A percentile compares a stretch with the other conserved stretches of the same genome.
phyloP scores from a whole-genome alignment of 37 sponge, comb jelly and placozoan genomes.

The Spongilla lacustris region DNA sequence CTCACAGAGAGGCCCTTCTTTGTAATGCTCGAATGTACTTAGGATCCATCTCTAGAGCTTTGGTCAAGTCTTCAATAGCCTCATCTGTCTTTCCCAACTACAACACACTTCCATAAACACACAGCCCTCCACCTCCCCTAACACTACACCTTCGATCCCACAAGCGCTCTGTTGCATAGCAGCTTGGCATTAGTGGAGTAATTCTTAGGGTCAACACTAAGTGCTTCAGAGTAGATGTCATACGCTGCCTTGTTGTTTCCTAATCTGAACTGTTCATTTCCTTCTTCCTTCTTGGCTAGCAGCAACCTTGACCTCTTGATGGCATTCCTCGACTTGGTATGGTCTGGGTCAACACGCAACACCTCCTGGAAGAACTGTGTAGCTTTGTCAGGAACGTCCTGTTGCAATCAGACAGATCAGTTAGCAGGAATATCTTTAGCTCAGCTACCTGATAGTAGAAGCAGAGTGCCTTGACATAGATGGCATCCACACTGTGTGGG shows the following conservation, averaged over 20 bases:
- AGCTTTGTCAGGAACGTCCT: constrained; percentile 90
- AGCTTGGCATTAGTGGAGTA: constrained; percentile 90
- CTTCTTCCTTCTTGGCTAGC: constrained; percentile 86
- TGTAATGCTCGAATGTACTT: constrained; percentile 86
- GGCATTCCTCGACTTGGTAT: constrained; percentile 61
- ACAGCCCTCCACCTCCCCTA: neutral
- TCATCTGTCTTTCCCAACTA: constrained; percentile 66
- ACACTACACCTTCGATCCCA: constrained; percentile 73
- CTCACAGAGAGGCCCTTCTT: constrained; percentile 88
- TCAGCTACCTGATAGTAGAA: constrained; percentile 77
- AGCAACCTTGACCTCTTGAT: constrained; percentile 79
- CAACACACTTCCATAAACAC: neutral
- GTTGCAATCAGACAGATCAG: neutral
- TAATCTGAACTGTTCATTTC: constrained; percentile 72
- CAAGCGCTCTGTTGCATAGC: constrained; percentile 91
- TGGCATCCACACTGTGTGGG: constrained; percentile 87
- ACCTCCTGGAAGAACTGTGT: constrained; percentile 79
- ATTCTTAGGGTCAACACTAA: constrained; percentile 89
- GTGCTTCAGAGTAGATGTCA: constrained; percentile 84
- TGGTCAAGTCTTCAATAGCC: constrained; percentile 81
- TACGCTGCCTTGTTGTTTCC: constrained; percentile 70
- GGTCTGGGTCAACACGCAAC: constrained; percentile 86
- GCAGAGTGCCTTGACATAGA: constrained; percentile 92
- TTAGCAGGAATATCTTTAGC: neutral
- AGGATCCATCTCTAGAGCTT: constrained; percentile 87